Evolutionary conservation across 2,113 vertebrate genomes (phyloP).

Genomic region (Oxyruncus cristatus): DNA sequence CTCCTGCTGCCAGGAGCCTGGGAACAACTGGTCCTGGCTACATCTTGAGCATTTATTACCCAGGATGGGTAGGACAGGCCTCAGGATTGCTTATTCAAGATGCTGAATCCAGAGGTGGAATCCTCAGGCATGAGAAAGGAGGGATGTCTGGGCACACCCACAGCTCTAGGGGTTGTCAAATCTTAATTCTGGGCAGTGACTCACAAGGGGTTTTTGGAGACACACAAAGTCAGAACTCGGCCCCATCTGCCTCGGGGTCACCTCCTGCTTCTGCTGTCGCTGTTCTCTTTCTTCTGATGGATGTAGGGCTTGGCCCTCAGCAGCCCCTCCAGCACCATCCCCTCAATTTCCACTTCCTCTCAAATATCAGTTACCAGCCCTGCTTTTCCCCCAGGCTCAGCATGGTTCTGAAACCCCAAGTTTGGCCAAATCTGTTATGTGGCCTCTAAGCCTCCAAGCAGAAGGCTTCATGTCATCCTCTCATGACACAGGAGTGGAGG

Average conservation of each 20-base stretch:
- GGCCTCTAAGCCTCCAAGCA: not conserved
- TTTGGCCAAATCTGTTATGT: not conserved
- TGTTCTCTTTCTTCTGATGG: not conserved
- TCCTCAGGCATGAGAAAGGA: not conserved
- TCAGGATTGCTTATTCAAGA: not conserved
- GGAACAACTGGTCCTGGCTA: slow-evolving; percentile 25
- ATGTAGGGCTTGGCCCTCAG: not conserved
- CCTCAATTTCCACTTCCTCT: not conserved
- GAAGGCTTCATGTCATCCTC: not conserved
- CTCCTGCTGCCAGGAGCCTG: not conserved
- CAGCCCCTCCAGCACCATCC: not conserved
- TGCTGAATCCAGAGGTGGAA: not conserved
- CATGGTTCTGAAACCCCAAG: not conserved
- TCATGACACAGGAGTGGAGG: rapidly evolving
- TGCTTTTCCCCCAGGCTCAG: not conserved
- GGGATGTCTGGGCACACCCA: not conserved
- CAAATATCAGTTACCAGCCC: rapidly evolving
- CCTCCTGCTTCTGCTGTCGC: rapidly evolving
- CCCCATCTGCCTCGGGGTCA: rapidly evolving
- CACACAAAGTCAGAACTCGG: not conserved
- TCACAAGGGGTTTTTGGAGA: not conserved
- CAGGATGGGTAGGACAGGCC: not conserved
- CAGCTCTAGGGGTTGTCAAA: not conserved
- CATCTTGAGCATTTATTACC: slow-evolving; percentile 34
- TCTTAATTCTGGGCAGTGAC: not conserved